Percentiles rank a stretch among this genome's conserved stretches.
phyloP scores from a whole-genome alignment of 2,797 vertebrate species.

The Sarcoramphus papa region DNA sequence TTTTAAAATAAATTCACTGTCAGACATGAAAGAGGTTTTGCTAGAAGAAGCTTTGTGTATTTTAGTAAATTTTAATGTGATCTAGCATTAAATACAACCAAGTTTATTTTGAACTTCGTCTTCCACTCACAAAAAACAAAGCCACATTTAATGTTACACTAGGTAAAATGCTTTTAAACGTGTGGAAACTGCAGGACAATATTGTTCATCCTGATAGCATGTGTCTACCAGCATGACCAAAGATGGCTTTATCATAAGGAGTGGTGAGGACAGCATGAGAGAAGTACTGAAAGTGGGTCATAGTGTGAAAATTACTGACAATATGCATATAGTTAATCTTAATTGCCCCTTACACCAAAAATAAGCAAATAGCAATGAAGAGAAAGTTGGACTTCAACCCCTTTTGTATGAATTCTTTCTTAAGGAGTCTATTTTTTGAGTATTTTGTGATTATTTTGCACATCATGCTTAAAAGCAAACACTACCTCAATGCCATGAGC shows the following conservation, averaged over 20 bases:
- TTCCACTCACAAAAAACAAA: neutral
- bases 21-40: neutral
- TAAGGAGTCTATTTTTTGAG: neutral
- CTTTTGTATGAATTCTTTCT: neutral
- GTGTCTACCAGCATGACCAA: neutral
- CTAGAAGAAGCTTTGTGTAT: neutral
- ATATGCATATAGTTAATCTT: neutral
- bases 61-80: neutral
- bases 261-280: neutral
- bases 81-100: neutral
- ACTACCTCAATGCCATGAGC: neutral
- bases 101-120: neutral
- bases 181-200: neutral
- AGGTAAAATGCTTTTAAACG: neutral
- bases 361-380: neutral
- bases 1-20: neutral
- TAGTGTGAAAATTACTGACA: neutral
- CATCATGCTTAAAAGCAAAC: neutral
- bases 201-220: neutral
- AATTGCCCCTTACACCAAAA: neutral
- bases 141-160: rapidly evolving
- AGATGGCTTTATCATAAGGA: neutral
- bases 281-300: neutral
- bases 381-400: neutral
- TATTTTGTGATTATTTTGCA: neutral